Evolutionary conservation across 2,888 invertebrate genomes (phyloP), one percentile per base, ranked within the genome.

Genomic region (Nebria salina): DNA sequence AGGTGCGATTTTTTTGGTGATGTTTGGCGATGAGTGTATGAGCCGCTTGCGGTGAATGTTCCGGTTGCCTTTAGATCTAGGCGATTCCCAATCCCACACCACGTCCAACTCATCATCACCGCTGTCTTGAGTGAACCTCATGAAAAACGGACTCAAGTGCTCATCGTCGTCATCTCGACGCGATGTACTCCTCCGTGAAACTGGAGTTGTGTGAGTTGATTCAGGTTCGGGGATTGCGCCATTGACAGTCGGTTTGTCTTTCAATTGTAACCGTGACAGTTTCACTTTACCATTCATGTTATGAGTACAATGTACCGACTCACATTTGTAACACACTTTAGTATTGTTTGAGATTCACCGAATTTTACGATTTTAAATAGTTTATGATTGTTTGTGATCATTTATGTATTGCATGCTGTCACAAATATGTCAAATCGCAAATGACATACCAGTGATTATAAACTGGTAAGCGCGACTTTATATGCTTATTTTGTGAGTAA

Each of bases 81-180:
- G 87, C 20, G 88, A 89, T 83, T 90, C 88, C 90, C 90, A 90
- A 83, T 90, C 90, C 91, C 91, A 91, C 5, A 89, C 86, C 15
- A 91, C 90, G 84, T 90, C 90, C 20, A 88, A 84, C 82, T 86
- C 87, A 41, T 86, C 86, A 70, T 85, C 86, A 25, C 85, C 86
- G 79, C 85, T 85, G n/a, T 90, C 90, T 84, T 89, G 90, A 5
- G 89, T 89, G 65, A 85, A 87, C 8, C 87, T 86, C 41, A 88
- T 84, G 72, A 86, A 86, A 76, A 86, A 84, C 41, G 87, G 88
- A 83, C 87, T 89, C 41, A 76, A 54, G 7, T 42, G 64, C 34
- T 81, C 81, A 72, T 81, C 81, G 9, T 81, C 81, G 9, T 34
- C n/a, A 34, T 78, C 78, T n/a, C 73, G 66, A 42, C 25, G 34